A percentile compares a stretch with the other conserved stretches of the same genome.
Evolutionary conservation across 2,888 invertebrate genomes (phyloP).

Genomic region (Fissipunctia ypsillon): DNA sequence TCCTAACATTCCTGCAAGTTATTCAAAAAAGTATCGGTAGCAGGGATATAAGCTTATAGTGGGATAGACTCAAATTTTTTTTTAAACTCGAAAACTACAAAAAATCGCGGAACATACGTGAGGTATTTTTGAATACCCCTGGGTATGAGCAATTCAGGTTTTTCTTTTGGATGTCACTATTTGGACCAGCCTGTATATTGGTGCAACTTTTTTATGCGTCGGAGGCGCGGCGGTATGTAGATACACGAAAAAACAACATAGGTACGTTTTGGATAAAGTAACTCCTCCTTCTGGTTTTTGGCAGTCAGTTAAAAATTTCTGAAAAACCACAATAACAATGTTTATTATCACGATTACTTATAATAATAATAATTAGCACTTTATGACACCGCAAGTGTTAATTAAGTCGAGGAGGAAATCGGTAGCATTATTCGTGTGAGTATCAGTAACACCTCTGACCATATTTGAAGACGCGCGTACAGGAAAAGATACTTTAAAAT

Average conservation of each 20-base stretch:
- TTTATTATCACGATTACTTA: conserved; percentile 43
- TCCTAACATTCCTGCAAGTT: no score
- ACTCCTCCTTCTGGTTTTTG: neutral
- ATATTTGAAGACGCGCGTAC: neutral
- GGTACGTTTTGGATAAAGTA: neutral
- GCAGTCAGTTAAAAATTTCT: neutral
- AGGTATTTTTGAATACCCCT: no score
- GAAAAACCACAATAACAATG: conserved; percentile 34
- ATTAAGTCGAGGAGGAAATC: conserved; percentile 38
- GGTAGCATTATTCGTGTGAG: neutral
- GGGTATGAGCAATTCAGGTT: no score
- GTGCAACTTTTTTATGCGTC: neutral
- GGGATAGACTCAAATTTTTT: no score
- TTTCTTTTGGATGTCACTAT: no score
- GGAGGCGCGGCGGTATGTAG: neutral
- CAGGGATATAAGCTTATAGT: no score
- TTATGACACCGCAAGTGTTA: conserved; percentile 45
- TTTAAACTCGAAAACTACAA: no score
- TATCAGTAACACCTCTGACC: conserved; percentile 7
- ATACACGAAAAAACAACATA: neutral
- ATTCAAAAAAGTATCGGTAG: no score
- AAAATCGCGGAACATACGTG: no score
- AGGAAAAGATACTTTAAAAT: conserved; percentile 5
- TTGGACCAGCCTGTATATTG: no score
- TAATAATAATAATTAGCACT: conserved; percentile 48